phyloP scores from a whole-genome alignment of 2,888 invertebrate species.

The Stenichneumon culpator region DNA sequence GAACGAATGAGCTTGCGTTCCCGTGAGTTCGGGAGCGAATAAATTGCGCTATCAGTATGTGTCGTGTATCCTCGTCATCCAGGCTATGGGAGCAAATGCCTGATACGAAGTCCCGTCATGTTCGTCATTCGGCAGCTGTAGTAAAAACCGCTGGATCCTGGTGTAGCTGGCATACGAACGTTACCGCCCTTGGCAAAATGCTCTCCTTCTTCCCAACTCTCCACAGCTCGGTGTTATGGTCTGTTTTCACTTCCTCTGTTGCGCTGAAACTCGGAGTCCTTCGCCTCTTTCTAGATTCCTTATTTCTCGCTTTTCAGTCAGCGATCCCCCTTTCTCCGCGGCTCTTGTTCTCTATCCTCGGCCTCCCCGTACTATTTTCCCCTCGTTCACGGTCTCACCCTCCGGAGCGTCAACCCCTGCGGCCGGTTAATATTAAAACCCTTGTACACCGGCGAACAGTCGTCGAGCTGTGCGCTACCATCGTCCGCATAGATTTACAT shows the following conservation, averaged over 20 bases:
- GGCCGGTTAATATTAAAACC: conserved; percentile 81
- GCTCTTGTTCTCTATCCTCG: conserved; percentile 39
- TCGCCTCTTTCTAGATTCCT: conserved; percentile 8
- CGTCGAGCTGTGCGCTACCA: conserved; percentile 66
- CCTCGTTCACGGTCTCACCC: conserved; percentile 29
- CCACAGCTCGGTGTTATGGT: background rate
- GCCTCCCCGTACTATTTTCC: conserved; percentile 30
- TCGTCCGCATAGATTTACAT: conserved; percentile 79
- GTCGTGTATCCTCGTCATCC: conserved; percentile 68
- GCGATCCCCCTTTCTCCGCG: conserved; percentile 7
- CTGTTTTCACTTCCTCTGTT: background rate
- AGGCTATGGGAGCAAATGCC: conserved; percentile 20
- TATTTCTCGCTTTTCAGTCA: conserved; percentile 22
- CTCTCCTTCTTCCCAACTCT: conserved; percentile 17
- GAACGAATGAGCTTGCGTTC: background rate
- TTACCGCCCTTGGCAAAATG: conserved; percentile 66
- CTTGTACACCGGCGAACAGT: conserved; percentile 72
- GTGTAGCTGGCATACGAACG: conserved; percentile 73
- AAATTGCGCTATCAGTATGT: conserved; percentile 72
- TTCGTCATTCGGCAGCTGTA: conserved; percentile 67
- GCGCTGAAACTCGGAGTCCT: background rate
- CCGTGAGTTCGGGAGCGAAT: conserved; percentile 40
- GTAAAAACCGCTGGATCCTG: conserved; percentile 46
- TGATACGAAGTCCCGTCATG: conserved; percentile 75
- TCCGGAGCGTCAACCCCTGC: conserved; percentile 61